Evolutionary conservation across 2,888 invertebrate species (phyloP).

Genomic region (Odontocolon sp.): DNA sequence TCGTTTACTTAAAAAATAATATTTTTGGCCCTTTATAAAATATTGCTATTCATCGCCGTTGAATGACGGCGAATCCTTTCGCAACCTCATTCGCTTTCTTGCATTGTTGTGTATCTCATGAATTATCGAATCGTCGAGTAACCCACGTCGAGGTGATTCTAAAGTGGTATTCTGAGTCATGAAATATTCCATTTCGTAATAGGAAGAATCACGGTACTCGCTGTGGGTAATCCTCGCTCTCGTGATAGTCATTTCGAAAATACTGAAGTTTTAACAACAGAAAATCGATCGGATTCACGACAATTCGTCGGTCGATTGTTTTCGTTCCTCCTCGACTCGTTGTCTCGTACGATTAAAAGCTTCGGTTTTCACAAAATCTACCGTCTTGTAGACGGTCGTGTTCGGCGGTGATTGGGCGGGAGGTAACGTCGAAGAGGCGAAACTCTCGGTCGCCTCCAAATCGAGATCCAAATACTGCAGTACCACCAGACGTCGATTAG

Average conservation of each 20-base stretch:
- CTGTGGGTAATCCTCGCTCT: neutral
- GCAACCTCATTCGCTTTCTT: neutral
- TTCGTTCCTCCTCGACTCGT: conserved; percentile 88
- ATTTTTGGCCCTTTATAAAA: conserved; percentile 62
- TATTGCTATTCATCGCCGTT: conserved; percentile 58
- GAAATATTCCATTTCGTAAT: neutral
- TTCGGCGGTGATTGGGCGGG: conserved; percentile 80
- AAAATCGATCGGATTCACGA: conserved; percentile 61
- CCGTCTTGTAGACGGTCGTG: conserved; percentile 91
- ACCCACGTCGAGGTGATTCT: neutral
- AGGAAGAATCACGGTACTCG: neutral
- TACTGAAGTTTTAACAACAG: conserved; percentile 28
- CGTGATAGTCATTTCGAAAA: conserved; percentile 14
- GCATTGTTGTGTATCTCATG: conserved; percentile 1
- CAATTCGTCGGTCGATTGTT: conserved; percentile 79
- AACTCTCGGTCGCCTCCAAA: conserved; percentile 83
- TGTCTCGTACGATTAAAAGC: conserved; percentile 94
- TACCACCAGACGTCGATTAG: conserved; percentile 77
- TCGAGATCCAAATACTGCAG: conserved; percentile 95
- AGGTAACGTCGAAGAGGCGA: conserved; percentile 77
- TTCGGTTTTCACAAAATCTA: conserved; percentile 96
- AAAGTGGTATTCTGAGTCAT: neutral
- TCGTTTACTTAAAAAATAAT: conserved; percentile 53
- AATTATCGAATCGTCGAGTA: conserved; percentile 1
- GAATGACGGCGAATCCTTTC: conserved; percentile 13